Percentiles rank a stretch among this genome's conserved stretches.
phyloP scores from a whole-genome alignment of 2,888 invertebrate genomes.

The Reticulitermes lucifugus region DNA sequence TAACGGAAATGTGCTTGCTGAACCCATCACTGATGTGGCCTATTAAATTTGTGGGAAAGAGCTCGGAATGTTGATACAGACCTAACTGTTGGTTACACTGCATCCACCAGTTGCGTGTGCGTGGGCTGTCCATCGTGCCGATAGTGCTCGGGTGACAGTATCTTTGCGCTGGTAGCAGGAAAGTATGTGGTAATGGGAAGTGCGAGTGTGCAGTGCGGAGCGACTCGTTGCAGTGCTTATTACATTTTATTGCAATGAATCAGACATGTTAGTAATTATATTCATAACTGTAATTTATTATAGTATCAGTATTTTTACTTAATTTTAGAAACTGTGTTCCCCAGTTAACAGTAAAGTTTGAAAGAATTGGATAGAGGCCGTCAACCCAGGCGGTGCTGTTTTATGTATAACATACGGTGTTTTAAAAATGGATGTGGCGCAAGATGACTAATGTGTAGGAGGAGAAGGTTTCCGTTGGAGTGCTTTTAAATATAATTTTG shows the following conservation, averaged over 20 bases:
- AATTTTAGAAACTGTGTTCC: not conserved
- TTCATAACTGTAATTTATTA: not conserved
- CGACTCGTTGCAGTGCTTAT: not conserved
- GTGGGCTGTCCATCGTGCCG: not conserved
- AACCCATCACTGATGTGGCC: too few species aligned
- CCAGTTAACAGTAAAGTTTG: not conserved
- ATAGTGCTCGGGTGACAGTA: not conserved
- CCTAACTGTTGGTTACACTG: not conserved
- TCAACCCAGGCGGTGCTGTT: not conserved
- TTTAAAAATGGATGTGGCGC: not conserved
- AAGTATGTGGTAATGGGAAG: too few species aligned
- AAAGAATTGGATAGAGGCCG: not conserved
- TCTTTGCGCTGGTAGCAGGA: too few species aligned
- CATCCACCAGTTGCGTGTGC: conserved; percentile 38
- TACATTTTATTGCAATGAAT: not conserved
- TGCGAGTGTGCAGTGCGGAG: not conserved
- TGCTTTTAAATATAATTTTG: too few species aligned
- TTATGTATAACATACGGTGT: not conserved
- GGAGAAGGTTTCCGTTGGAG: not conserved
- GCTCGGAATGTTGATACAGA: too few species aligned
- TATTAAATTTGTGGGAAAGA: too few species aligned
- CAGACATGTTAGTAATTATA: not conserved
- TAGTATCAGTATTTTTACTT: not conserved
- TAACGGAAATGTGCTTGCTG: too few species aligned
- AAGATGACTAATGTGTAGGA: not conserved